These are phyloP conservation scores for Blera fallax DNA, from an alignment of 2,888 invertebrate species.

Conservation along the genomic window DNA sequence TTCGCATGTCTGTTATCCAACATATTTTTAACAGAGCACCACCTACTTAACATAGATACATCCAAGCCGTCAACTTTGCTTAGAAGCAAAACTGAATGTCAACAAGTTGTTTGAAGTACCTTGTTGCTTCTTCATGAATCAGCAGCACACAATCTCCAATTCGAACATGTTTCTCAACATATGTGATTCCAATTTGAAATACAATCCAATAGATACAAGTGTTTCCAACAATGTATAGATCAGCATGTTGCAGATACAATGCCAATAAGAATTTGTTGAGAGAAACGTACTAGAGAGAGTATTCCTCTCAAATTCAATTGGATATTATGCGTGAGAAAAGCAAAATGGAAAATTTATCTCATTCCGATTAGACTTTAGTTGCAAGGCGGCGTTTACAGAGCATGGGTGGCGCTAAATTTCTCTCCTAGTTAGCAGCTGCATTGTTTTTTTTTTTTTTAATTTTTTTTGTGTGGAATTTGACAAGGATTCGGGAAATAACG, in stretches of 20 bases:
- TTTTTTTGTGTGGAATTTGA: slow-evolving; percentile 24
- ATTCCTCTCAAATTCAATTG: background rate
- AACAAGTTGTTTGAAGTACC: slow-evolving; percentile 17
- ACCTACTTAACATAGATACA: background rate
- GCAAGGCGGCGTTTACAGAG: slow-evolving; percentile 29
- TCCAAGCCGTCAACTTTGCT: background rate
- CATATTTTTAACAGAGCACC: background rate
- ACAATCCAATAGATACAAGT: slow-evolving; percentile 39
- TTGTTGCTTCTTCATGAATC: background rate
- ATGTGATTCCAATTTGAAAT: background rate
- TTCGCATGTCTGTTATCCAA: slow-evolving; percentile 10
- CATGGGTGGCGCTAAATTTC: slow-evolving; percentile 26
- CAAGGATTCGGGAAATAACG: slow-evolving; percentile 19
- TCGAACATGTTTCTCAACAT: background rate
- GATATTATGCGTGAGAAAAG: background rate
- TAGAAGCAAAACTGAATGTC: background rate
- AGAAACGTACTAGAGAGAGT: background rate
- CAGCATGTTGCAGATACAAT: background rate
- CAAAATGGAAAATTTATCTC: slow-evolving; percentile 26
- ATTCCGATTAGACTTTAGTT: slow-evolving; percentile 51
- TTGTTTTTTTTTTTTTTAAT: background rate
- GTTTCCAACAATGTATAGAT: background rate
- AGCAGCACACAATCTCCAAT: background rate
- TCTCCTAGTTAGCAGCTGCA: slow-evolving; percentile 11
- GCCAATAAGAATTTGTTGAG: slow-evolving; percentile 16